Evolutionary conservation across 2,797 vertebrate species (phyloP).

Genomic region (Oryzias sinensis): DNA sequence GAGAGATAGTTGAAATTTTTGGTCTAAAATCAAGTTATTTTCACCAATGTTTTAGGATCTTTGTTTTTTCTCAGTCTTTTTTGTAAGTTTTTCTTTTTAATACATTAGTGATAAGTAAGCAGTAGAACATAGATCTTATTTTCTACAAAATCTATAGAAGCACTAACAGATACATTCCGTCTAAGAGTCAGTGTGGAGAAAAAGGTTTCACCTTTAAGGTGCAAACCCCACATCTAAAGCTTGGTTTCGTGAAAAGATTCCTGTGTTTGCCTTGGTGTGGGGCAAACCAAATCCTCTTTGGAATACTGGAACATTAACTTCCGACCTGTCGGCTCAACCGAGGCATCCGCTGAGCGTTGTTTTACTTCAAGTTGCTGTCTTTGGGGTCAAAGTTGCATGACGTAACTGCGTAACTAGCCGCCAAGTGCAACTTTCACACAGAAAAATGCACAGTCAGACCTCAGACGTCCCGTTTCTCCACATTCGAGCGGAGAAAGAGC

Average conservation of each 20-base stretch:
- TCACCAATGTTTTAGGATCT: slow-evolving; percentile 77
- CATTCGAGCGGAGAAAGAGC: slow-evolving; percentile 37
- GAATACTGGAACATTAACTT: slow-evolving; percentile 60
- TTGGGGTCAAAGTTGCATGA: slow-evolving; percentile 34
- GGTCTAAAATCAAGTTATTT: slow-evolving; percentile 89
- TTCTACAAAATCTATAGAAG: slow-evolving; percentile 88
- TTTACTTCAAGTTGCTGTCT: slow-evolving; percentile 11
- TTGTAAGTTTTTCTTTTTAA: slow-evolving; percentile 75
- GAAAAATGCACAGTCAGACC: slow-evolving; percentile 38
- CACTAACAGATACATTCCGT: slow-evolving; percentile 89
- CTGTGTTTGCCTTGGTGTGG: slow-evolving; percentile 50
- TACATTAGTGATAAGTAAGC: slow-evolving; percentile 85
- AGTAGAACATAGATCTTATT: slow-evolving; percentile 85
- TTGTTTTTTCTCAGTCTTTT: slow-evolving; percentile 74
- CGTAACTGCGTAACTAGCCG: slow-evolving; percentile 27
- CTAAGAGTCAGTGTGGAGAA: slow-evolving; percentile 80
- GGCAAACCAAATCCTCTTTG: slow-evolving; percentile 75
- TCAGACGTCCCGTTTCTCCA: slow-evolving; percentile 48
- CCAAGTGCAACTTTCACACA: slow-evolving; percentile 21
- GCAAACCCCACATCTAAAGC: slow-evolving; percentile 60
- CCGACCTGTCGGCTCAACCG: slow-evolving; percentile 41
- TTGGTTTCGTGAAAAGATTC: slow-evolving; percentile 66
- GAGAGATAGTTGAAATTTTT: slow-evolving; percentile 83
- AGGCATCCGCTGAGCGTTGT: slow-evolving; percentile 32
- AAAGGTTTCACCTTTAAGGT: slow-evolving; percentile 63